phyloP scores from a whole-genome alignment of 2,888 invertebrate genomes.

The Ethmia dodecea region DNA sequence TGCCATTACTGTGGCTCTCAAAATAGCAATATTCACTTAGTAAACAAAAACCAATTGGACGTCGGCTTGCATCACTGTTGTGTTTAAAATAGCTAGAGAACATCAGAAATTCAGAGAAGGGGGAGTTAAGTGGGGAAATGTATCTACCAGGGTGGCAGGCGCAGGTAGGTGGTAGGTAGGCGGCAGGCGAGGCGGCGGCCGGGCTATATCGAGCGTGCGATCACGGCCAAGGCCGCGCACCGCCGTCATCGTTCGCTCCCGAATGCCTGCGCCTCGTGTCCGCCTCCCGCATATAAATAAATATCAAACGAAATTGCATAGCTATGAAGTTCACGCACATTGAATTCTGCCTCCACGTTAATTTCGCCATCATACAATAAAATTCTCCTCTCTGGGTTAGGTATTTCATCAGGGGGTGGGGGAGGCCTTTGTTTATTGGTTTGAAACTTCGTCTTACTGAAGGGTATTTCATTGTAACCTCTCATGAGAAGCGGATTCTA shows the following conservation, averaged over 20 bases:
- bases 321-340: too few relatives aligned
- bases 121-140: constrained; percentile 29
- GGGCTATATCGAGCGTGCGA: constrained; percentile 74
- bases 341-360: too few relatives aligned
- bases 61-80: constrained; percentile 22
- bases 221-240: constrained; percentile 72
- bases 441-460: too few relatives aligned
- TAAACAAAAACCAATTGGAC: background rate
- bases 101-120: constrained; percentile 31
- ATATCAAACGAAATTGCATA: too few relatives aligned
- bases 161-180: constrained; percentile 29
- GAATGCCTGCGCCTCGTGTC: constrained; percentile 31
- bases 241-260: constrained; percentile 48
- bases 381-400: too few relatives aligned
- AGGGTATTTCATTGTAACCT: too few relatives aligned
- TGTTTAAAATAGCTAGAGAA: constrained; percentile 24
- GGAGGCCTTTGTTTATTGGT: too few relatives aligned
- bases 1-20: too few relatives aligned
- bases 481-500: too few relatives aligned
- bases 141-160: constrained; percentile 21
- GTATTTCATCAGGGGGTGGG: too few relatives aligned
- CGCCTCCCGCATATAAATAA: constrained; percentile 6
- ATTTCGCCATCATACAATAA: too few relatives aligned
- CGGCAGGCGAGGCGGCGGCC: constrained; percentile 32
- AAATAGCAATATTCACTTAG: too few relatives aligned